Evolutionary conservation across 37 sponge, comb jelly and placozoan species (phyloP).

Genomic region (Geodia barretti): DNA sequence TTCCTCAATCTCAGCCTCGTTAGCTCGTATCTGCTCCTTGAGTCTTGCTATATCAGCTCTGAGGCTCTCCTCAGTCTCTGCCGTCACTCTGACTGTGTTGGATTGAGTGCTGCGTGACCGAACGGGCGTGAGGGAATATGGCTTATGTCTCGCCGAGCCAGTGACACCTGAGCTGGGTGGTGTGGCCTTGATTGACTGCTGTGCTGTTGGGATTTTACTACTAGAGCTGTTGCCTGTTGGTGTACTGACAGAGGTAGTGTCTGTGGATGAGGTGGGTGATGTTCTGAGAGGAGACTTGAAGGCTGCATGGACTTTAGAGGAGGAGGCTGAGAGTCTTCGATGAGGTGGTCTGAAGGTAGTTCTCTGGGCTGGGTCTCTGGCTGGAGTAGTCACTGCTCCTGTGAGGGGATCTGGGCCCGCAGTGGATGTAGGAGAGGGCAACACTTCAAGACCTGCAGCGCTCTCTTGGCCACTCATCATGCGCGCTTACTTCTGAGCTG

Average conservation of each 20-base stretch:
- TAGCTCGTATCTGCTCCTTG: conserved; percentile 13
- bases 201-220: too few relatives aligned
- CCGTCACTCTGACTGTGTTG: not conserved
- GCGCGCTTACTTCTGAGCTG: not conserved
- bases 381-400: not conserved
- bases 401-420: too few relatives aligned
- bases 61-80: not conserved
- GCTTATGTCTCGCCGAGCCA: not conserved
- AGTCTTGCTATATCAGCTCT: conserved; percentile 7
- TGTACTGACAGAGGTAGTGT: not conserved
- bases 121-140: too few relatives aligned
- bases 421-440: not conserved
- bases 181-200: not conserved
- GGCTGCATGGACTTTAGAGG: not conserved
- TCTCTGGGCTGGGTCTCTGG: not conserved
- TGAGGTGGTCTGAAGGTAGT: not conserved
- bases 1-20: conserved; percentile 31
- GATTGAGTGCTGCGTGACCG: too few relatives aligned
- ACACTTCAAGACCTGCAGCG: not conserved
- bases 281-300: not conserved
- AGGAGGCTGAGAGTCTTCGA: not conserved
- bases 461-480: too few relatives aligned
- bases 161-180: not conserved
- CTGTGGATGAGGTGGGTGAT: not conserved
- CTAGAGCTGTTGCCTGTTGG: not conserved